Conservation (phyloP, 2,888 invertebrate genomes). For the Helleia helle region DNA sequence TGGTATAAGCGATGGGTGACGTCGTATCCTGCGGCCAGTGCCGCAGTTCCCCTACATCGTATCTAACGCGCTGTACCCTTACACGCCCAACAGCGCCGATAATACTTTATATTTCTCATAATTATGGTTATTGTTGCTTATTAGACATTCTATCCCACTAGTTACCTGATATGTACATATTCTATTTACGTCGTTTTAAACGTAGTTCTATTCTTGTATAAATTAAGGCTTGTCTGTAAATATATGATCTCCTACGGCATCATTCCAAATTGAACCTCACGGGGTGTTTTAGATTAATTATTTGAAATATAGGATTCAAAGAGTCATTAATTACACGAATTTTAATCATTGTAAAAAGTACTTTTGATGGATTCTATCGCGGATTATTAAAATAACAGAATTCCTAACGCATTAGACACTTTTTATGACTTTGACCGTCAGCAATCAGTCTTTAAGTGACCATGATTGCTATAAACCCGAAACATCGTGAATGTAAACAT, state of each 20-base stretch:
- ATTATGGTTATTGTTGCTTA: constrained; percentile 8
- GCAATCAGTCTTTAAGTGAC: too few species aligned
- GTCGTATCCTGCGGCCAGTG: constrained; percentile 67
- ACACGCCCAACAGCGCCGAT: constrained; percentile 45
- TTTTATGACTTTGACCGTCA: too few species aligned
- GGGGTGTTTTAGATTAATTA: neutral
- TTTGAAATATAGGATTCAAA: constrained; percentile 29
- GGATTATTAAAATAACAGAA: too few species aligned
- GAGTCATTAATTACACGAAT: too few species aligned
- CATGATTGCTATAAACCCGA: too few species aligned
- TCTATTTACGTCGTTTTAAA: neutral
- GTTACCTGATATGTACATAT: constrained; percentile 12
- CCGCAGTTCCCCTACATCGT: constrained; percentile 60
- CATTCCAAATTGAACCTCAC: constrained; percentile 52
- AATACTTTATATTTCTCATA: constrained; percentile 51
- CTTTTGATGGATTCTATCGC: too few species aligned
- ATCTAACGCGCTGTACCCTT: constrained; percentile 37
- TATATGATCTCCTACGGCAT: constrained; percentile 37
- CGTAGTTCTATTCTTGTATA: constrained; percentile 1
- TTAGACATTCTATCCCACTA: neutral
- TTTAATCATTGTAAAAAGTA: too few species aligned
- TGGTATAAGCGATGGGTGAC: constrained; percentile 51
- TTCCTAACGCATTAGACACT: too few species aligned
- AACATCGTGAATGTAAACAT: too few species aligned
- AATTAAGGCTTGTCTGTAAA: constrained; percentile 15